Conservation (phyloP, 1,140 invertebrate genomes). For the Brachystomella parvula region DNA sequence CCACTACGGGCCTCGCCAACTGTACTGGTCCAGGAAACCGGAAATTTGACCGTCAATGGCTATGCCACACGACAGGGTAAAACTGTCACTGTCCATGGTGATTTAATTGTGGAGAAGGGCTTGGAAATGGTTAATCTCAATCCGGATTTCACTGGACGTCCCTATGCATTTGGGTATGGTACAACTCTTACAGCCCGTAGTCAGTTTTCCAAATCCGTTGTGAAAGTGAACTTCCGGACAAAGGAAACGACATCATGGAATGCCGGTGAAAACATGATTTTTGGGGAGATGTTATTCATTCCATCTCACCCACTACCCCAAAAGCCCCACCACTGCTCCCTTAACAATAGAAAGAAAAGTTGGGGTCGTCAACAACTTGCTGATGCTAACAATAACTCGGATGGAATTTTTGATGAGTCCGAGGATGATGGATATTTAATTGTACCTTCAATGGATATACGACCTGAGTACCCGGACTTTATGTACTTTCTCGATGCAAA, state of each 20-base stretch:
- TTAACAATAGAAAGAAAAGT: not conserved
- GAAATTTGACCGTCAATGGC: constrained; percentile 15
- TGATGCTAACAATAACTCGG: not conserved
- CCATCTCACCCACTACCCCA: no score
- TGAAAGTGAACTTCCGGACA: constrained; percentile 42
- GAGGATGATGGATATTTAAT: constrained; percentile 41
- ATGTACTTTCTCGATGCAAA: constrained; percentile 37
- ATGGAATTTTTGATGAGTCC: not conserved
- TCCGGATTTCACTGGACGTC: constrained; percentile 4
- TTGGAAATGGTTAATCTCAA: constrained; percentile 23
- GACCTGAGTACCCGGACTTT: constrained; percentile 32
- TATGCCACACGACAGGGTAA: constrained; percentile 25
- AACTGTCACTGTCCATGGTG: constrained; percentile 18
- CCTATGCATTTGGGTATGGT: constrained; percentile 10
- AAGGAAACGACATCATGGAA: constrained; percentile 39
- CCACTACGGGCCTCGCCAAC: constrained; percentile 15
- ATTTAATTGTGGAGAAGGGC: constrained; percentile 24
- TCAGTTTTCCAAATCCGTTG: constrained; percentile 23
- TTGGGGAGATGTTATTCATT: constrained; percentile 7
- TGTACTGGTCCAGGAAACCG: constrained; percentile 7
- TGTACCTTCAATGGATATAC: constrained; percentile 32
- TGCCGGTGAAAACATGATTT: constrained; percentile 3
- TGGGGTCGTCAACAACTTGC: not conserved
- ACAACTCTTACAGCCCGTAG: not conserved
- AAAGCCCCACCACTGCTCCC: not conserved